Base-by-base conservation (phyloP, 2,797 vertebrate species). In the Okamejei kenojei region DNA sequence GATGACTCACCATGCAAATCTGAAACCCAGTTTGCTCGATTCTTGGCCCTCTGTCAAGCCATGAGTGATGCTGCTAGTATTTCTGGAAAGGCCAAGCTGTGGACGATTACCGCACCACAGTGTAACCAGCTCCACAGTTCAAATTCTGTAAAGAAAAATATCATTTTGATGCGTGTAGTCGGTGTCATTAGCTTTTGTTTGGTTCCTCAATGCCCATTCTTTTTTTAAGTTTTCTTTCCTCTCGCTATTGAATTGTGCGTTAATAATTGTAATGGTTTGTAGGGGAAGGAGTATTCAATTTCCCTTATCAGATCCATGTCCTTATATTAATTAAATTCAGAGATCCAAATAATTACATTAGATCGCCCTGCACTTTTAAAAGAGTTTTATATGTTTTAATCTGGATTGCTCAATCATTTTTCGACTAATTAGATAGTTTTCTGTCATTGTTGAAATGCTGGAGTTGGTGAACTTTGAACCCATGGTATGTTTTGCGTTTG, bases 1-100 rank as follows among this genome's bases (percentile, higher is more conserved):
- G 29, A 91, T 91, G 88, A 92, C 21, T 92, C 71, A 92, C 90
- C 6, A n/a, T 76, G 90, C 19, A 92, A 76, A 92, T 92, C 9
- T 26, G 45, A 92, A 74, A 10, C 90, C 65, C 90, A 74, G 73
- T 54, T 74, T 92, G 23, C 71, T 29, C 26, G 35, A 4, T 76
- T 74, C 71, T 74, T 92, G 71, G 26, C 35, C 35, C 32, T 54
- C 21, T 29, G 8, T 7, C 65, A 38, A 90, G 1, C 68, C 32
- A 38, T 73, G 90, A 91, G 68, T 73, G 38, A 45, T 73, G 2
- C 1, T 71, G 68, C 38, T 74, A 15, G 32, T 10, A 8, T 38
- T 91, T 45, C 68, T 45, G 90, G 13, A 91, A 91, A n/a, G 38
- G 45, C 23, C 38, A 38, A 45, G 8, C 38, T 45, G 9, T 73